Evolutionary conservation across 2,888 invertebrate genomes (phyloP).

Genomic region (Laspeyria flexula): DNA sequence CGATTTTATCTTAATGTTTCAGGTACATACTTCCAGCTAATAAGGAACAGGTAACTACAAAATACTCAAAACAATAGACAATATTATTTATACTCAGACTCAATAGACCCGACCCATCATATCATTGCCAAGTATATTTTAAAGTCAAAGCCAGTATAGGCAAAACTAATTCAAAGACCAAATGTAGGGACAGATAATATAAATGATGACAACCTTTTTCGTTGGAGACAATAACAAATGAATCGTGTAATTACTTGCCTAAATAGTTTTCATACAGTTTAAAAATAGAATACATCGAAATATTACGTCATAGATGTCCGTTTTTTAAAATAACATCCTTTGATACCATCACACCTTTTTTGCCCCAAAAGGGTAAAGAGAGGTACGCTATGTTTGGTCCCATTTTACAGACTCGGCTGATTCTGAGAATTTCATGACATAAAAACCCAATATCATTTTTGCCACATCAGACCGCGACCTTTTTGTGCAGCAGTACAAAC

Average conservation of each 20-base stretch:
- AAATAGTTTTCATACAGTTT: neutral
- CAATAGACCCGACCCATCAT: neutral
- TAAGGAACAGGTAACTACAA: slow-evolving; percentile 2
- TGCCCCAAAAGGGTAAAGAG: too few relatives aligned
- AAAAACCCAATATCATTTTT: too few relatives aligned
- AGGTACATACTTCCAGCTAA: slow-evolving; percentile 3
- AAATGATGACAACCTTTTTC: neutral
- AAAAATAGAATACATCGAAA: neutral
- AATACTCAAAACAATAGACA: slow-evolving; percentile 8
- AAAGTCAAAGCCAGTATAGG: neutral
- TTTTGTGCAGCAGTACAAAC: too few relatives aligned
- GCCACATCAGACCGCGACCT: too few relatives aligned
- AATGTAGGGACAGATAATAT: neutral
- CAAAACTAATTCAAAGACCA: slow-evolving; percentile 1
- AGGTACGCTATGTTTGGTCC: too few relatives aligned
- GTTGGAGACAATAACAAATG: neutral
- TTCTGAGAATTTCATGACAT: too few relatives aligned
- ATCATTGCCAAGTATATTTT: slow-evolving; percentile 1
- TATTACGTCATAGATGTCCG: too few relatives aligned
- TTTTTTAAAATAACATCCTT: too few relatives aligned
- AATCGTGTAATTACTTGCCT: neutral
- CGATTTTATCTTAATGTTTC: slow-evolving; percentile 2
- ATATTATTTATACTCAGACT: neutral
- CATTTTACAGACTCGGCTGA: too few relatives aligned
- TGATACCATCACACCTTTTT: too few relatives aligned